A percentile compares a stretch with the other conserved stretches of the same genome.
Evolutionary conservation across 2,797 vertebrate genomes (phyloP).

Genomic region (Acanthornis magna): DNA sequence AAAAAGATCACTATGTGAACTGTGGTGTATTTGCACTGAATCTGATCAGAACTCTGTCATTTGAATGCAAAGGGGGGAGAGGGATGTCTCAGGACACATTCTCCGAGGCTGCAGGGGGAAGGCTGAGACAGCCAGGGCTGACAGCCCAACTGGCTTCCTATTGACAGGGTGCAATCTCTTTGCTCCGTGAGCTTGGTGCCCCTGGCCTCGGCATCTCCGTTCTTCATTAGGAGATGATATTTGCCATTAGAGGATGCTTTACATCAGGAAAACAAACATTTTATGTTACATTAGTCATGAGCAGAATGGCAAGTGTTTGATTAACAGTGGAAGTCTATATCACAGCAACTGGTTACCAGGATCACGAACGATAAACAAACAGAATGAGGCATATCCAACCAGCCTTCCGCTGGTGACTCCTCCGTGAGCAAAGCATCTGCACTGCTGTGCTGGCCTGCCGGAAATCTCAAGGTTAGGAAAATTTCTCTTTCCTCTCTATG

Average conservation of each 20-base stretch:
- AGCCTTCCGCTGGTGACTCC: slow-evolving; percentile 26
- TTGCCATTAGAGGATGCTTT: background rate
- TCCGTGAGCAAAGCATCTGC: background rate
- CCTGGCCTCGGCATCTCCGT: background rate
- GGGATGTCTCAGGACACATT: background rate
- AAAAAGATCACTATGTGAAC: background rate
- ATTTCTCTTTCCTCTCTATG: slow-evolving; percentile 28
- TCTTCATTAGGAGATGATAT: background rate
- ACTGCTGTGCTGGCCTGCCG: background rate
- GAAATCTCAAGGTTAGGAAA: slow-evolving; percentile 18
- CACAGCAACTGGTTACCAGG: slow-evolving; percentile 41
- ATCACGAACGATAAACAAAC: slow-evolving; percentile 28
- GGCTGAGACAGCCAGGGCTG: background rate
- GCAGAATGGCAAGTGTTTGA: background rate
- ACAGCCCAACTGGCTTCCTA: background rate
- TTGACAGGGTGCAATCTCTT: background rate
- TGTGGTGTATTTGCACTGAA: background rate
- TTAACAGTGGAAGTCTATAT: background rate
- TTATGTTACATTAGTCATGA: slow-evolving; percentile 4
- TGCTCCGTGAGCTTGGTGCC: background rate
- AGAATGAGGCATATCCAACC: background rate
- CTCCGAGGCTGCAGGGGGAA: background rate
- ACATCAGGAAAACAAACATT: slow-evolving; percentile 34
- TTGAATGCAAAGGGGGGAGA: background rate
- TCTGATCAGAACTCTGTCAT: background rate